Conservation (phyloP, 2,888 invertebrate genomes). For the Macrophya alboannulata region DNA sequence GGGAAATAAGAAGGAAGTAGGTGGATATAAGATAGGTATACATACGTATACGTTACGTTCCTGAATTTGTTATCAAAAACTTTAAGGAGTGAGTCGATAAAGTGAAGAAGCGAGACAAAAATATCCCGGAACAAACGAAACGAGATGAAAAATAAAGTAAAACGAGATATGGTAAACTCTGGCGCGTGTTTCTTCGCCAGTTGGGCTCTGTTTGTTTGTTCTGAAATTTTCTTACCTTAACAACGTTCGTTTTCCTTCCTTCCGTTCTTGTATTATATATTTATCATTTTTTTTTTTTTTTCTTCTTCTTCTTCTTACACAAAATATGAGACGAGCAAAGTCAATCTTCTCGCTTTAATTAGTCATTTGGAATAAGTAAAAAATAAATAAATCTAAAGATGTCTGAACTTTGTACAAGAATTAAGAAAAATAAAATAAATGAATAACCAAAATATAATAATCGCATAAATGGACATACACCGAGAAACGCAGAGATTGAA, state of each 20-base stretch:
- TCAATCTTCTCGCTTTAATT: background rate
- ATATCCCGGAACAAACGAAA: background rate
- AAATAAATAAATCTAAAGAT: background rate
- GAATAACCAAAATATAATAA: background rate
- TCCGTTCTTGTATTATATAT: background rate
- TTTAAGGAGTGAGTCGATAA: constrained; percentile 33
- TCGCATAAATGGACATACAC: too few relatives aligned
- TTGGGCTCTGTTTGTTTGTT: constrained; percentile 45
- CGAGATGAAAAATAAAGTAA: constrained; percentile 5
- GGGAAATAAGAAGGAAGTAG: constrained; percentile 1
- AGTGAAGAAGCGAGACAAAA: background rate
- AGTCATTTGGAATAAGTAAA: background rate
- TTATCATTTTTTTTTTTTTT: background rate
- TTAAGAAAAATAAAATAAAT: background rate
- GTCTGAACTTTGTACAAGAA: background rate
- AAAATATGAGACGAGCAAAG: background rate
- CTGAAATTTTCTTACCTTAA: constrained; percentile 28
- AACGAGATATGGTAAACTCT: constrained; percentile 19
- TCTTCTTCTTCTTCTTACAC: background rate
- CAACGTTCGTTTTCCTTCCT: background rate
- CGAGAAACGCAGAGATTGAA: background rate
- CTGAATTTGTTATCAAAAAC: constrained; percentile 46
- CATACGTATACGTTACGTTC: constrained; percentile 27
- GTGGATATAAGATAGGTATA: background rate
- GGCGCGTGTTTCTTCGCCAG: constrained; percentile 44